These are phyloP conservation scores for Hyles euphorbiae DNA, from an alignment of 1,140 invertebrate species.

Conservation along the genomic window DNA sequence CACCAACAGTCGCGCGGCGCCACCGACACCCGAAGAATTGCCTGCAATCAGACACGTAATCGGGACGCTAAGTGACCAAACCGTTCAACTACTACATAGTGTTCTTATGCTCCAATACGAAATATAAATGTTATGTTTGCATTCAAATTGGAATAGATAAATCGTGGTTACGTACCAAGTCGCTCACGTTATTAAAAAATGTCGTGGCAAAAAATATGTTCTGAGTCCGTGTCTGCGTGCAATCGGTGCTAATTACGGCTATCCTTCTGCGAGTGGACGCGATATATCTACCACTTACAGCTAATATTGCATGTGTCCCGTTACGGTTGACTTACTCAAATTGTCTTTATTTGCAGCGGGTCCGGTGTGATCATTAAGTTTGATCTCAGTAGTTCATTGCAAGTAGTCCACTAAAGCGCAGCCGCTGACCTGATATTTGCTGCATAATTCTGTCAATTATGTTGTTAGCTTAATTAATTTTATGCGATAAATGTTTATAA, in stretches of 20 bases:
- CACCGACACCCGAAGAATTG: conserved; percentile 61
- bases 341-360: conserved; percentile 6
- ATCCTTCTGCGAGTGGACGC: conserved; percentile 32
- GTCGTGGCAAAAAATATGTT: neutral
- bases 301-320: conserved; percentile 18
- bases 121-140: no score
- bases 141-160: no score
- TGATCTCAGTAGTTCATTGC: neutral
- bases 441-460: no score
- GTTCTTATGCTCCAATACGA: no score
- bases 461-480: no score
- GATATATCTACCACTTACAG: conserved; percentile 15
- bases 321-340: conserved; percentile 9
- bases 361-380: conserved; percentile 1
- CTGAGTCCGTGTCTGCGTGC: conserved; percentile 30
- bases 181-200: no score
- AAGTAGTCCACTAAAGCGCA: no score
- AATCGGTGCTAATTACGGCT: conserved; percentile 60
- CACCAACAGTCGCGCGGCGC: conserved; percentile 51
- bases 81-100: no score
- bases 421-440: no score
- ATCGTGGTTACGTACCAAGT: no score
- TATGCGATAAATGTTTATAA: no score
- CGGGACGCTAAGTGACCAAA: conserved; percentile 1
- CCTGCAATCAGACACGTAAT: conserved; percentile 25